Evolutionary conservation across 2,113 vertebrate genomes (phyloP), one percentile per base, ranked within the genome.

Genomic region (Hystrix brachyura): DNA sequence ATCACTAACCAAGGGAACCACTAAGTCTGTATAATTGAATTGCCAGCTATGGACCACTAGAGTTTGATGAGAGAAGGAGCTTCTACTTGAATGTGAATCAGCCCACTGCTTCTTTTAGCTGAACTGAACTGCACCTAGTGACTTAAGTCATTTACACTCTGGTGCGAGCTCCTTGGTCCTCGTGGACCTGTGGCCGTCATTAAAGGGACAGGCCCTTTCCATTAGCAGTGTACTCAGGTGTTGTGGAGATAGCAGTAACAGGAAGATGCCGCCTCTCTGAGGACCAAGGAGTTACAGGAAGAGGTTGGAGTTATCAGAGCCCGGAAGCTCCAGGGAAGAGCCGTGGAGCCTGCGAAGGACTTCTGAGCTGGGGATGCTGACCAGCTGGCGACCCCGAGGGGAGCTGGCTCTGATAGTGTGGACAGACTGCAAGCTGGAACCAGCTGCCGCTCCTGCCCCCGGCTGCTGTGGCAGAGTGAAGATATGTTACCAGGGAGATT

Each of bases 41-140:
- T 69, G 57, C 64, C 23, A 3, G 27, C 5, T 38, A 3, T 87
- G 76, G 46, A 48, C 86, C 76, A 0, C 43, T 29, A 55, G n/a
- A 79, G 64, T 79, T 34, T 25, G 46, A 53, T 43, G 53, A 91
- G 62, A n/a, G 71, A 38, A 93, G 62, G 34, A 74, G 43, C 62
- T 94, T 91, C 78, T 13, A 12, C 71, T 79, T 62, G 94, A 81
- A 69, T 62, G 12, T 69, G 65, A 74, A 83, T 95, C 53, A 90
- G 23, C 11, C 27, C 32, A 72, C 12, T 59, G 12, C 83, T 85
- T 59, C 34, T 86, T 62, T 86, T 91, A 29, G 21, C 74, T 43
- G 32, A 92, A 67, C 18, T 79, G 53, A 82, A 32, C 60, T 18
- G 67, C 34, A 27, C 27, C 90, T 74, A 55, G n/a, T 13, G 38